Conservation (phyloP, 2,797 vertebrate species). For the Novumbra hubbsi region DNA sequence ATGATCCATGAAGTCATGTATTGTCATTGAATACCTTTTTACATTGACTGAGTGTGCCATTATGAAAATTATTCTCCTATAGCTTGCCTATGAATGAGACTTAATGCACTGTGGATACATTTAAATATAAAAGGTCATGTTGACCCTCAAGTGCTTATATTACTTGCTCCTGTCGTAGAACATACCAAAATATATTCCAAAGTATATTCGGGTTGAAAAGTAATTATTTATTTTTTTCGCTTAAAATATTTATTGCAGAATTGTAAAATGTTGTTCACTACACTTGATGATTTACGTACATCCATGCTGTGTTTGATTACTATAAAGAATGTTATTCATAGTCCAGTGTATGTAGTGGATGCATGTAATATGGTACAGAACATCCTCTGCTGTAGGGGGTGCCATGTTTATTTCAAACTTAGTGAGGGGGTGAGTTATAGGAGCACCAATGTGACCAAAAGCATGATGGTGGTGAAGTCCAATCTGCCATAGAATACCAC, state of each 20-base stretch:
- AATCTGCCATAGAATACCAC: too few relatives aligned
- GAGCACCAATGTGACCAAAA: too few relatives aligned
- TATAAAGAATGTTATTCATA: not conserved
- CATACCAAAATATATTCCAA: not conserved
- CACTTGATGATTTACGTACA: not conserved
- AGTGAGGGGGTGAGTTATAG: too few relatives aligned
- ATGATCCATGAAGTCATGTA: conserved; percentile 17
- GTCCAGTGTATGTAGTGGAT: not conserved
- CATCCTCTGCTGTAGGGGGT: too few relatives aligned
- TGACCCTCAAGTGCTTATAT: conserved; percentile 6
- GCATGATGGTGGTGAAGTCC: too few relatives aligned
- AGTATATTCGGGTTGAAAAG: not conserved
- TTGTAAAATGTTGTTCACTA: not conserved
- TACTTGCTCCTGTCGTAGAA: not conserved
- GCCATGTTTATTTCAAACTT: too few relatives aligned
- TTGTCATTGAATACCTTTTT: conserved; percentile 19
- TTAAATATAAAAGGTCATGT: conserved; percentile 16
- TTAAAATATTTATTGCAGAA: not conserved
- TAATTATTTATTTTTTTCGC: not conserved
- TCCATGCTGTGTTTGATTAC: not conserved
- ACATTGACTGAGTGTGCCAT: conserved; percentile 18
- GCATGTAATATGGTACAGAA: too few relatives aligned
- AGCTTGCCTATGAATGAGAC: not conserved
- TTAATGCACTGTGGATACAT: not conserved
- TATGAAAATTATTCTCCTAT: not conserved